These are phyloP conservation scores for Tipula confusa DNA, from an alignment of 2,888 invertebrate species.

Conservation along the genomic window DNA sequence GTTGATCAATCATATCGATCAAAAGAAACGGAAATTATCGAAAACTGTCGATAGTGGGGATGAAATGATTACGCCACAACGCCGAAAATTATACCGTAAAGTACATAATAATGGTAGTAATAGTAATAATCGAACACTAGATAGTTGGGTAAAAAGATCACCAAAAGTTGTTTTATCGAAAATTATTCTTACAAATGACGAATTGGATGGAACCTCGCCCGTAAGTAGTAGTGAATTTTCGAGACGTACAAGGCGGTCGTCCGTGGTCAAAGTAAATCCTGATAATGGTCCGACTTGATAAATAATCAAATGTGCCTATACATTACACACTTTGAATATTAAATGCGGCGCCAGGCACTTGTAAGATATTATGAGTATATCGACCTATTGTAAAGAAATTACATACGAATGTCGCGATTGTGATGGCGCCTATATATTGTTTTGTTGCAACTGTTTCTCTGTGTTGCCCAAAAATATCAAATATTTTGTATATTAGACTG, in stretches of 20 bases:
- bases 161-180: constrained; percentile 33
- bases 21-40: constrained; percentile 35
- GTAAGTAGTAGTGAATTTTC: not conserved
- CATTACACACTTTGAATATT: not conserved
- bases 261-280: constrained; percentile 34
- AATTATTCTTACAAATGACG: constrained; percentile 28
- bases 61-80: not conserved
- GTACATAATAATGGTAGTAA: constrained; percentile 31
- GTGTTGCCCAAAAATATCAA: not conserved
- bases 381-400: not conserved
- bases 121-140: constrained; percentile 36
- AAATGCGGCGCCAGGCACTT: not conserved
- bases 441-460: not conserved
- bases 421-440: not conserved
- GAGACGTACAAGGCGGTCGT: constrained; percentile 35
- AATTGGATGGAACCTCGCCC: constrained; percentile 32
- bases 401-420: not conserved
- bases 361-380: not conserved
- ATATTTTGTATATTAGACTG: not conserved
- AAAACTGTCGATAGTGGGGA: constrained; percentile 31
- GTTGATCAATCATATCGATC: constrained; percentile 30
- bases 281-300: constrained; percentile 37
- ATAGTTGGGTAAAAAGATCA: constrained; percentile 38
- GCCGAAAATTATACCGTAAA: not conserved
- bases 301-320: not conserved